Base-by-base conservation (phyloP, 2,888 invertebrate species). In the Prosapia bicincta region DNA sequence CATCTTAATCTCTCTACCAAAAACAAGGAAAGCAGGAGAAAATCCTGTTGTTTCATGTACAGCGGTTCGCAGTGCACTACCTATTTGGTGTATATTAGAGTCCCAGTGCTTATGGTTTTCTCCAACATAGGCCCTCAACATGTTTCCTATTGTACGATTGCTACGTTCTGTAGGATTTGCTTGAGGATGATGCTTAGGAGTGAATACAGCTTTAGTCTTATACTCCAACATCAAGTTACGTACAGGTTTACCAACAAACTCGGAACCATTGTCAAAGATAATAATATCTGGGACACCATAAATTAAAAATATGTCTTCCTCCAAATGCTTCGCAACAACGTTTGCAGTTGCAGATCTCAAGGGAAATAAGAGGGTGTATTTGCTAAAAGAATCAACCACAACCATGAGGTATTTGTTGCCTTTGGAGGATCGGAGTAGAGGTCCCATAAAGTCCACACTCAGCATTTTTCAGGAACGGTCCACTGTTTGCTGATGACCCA, bases 141-240 rank as follows among this genome's bases (percentile, higher is more conserved):
- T 83, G 0, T 82, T 83, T 69, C 82, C 82, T 0, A 83, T 28
- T 0, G 81, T 81, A 20, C 80, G 71, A 73, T 84, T 84, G 0
- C 81, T 77, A 13, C 83, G 28, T 76, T 84, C 84, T 0, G 82
- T 83, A 0, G 83, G 83, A 74, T 84, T 84, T 3, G 81, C 82
- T 43, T 84, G 83, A 0, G 82, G 80, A 5, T 81, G 26, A 66
- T 83, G 80, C 7, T 79, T 79, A 1, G 83, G 81, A 0, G 82
- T 83, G 0, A 74, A 66, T 1, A 78, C 76, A 43, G 81, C 80
- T 10, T 74, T 54, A 2, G 81, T 74, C 0, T 76, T 72, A n/a
- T 72, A 67, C 23, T 75, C 71, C 23, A 26, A 9, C 23, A 30
- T 26, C 24, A 75, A 24, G 13, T 71, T 20, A 13, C 30, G 26